Conservation (phyloP, 2,113 vertebrate species). For the Eclectus roratus region DNA sequence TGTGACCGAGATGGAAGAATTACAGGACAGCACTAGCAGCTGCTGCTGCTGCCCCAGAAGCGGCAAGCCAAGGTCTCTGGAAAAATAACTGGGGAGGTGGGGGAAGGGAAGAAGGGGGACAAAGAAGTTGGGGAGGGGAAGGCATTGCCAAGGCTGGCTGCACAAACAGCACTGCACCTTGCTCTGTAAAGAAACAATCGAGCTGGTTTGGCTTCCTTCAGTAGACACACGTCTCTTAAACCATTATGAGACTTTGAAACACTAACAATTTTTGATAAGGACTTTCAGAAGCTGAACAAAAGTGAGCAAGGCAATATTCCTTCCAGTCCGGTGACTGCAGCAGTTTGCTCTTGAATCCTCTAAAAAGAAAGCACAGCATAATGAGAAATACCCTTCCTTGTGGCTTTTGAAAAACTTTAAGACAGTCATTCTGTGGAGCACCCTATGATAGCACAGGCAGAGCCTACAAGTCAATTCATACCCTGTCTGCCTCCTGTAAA, state of each 20-base stretch:
- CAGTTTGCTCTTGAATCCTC: neutral
- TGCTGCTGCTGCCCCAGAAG: constrained; percentile 66
- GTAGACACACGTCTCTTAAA: neutral
- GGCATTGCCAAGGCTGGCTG: constrained; percentile 6
- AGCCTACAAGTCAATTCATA: neutral
- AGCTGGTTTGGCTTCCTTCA: neutral
- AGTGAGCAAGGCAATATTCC: neutral
- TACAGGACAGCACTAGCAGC: constrained; percentile 67
- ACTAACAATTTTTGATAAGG: neutral
- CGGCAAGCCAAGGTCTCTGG: constrained; percentile 57
- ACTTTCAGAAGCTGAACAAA: neutral
- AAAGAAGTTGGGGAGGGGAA: constrained; percentile 27
- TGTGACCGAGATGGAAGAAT: constrained; percentile 63
- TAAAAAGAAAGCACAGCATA: neutral
- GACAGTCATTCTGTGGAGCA: neutral
- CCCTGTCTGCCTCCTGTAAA: neutral
- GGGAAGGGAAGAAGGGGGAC: constrained; percentile 46
- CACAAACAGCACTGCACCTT: constrained; percentile 22
- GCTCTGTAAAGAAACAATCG: constrained; percentile 4
- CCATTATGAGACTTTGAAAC: neutral
- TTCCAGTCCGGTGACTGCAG: neutral
- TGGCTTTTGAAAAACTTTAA: neutral
- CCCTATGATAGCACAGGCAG: neutral
- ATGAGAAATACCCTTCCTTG: neutral
- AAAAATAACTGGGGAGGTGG: constrained; percentile 55